A percentile compares a stretch with the other conserved stretches of the same genome.
These are phyloP conservation scores for Melopsittacus undulatus DNA, from an alignment of 2,797 vertebrate genomes.

Conservation along the genomic window DNA sequence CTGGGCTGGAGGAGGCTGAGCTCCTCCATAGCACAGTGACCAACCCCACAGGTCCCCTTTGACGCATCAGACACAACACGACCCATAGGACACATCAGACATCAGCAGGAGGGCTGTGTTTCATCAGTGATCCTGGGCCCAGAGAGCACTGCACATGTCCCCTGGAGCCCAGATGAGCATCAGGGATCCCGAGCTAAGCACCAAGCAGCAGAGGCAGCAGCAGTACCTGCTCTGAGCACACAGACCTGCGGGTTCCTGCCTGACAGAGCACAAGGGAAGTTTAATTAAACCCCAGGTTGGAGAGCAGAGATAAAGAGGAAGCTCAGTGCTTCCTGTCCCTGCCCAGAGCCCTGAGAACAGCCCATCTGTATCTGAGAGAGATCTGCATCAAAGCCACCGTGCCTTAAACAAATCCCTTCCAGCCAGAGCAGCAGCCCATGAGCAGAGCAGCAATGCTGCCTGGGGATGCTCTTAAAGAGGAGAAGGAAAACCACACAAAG, in stretches of 20 bases:
- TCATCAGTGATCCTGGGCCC: neutral
- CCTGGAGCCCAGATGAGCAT: neutral
- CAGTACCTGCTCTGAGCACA: neutral
- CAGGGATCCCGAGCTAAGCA: neutral
- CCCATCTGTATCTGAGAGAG: fast-evolving
- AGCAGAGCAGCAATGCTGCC: fast-evolving
- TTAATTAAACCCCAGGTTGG: neutral
- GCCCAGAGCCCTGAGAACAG: neutral
- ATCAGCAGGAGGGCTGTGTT: neutral
- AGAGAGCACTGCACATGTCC: fast-evolving
- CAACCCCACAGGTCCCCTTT: neutral
- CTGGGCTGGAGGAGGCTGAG: neutral
- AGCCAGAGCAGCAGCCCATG: neutral
- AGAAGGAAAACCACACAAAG: neutral
- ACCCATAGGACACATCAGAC: neutral
- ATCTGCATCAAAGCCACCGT: neutral
- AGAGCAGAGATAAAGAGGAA: neutral
- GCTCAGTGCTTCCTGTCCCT: neutral
- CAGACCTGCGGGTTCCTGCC: neutral
- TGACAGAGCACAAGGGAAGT: neutral
- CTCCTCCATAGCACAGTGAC: fast-evolving
- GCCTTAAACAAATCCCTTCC: neutral
- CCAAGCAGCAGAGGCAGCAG: neutral
- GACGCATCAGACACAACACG: too few species aligned
- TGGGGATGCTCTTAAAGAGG: neutral